Evolutionary conservation across 2,113 vertebrate species (phyloP).

Genomic region (Lota lota): DNA sequence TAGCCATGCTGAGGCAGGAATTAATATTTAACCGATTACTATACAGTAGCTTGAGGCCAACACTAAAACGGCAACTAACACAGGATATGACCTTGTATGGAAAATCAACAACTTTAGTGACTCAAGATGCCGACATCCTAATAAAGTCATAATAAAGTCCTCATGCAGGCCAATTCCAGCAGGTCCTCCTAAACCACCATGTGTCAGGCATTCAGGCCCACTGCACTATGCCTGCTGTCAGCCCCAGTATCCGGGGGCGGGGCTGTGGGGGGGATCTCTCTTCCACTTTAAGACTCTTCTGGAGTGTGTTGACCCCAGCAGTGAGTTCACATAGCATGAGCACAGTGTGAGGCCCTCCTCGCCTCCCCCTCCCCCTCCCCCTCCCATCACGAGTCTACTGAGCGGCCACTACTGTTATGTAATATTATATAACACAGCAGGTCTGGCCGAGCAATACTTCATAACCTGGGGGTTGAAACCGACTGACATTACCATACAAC

Average conservation of each 20-base stretch:
- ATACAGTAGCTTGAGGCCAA: no score
- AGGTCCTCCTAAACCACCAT: background rate
- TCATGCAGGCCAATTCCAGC: no score
- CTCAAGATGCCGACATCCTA: no score
- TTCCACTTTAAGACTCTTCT: constrained; percentile 62
- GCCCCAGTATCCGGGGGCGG: constrained; percentile 32
- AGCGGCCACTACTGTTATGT: constrained; percentile 70
- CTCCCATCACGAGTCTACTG: constrained; percentile 64
- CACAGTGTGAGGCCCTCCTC: constrained; percentile 56
- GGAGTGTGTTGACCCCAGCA: constrained; percentile 61
- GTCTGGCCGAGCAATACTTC: constrained; percentile 72
- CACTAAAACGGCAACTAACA: no score
- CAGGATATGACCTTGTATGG: no score
- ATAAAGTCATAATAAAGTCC: no score
- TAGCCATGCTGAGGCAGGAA: no score
- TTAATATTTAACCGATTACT: no score
- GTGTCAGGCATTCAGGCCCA: constrained; percentile 15
- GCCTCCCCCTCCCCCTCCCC: constrained; percentile 60
- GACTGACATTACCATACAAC: constrained; percentile 39
- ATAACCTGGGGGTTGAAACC: constrained; percentile 62
- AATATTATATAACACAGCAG: constrained; percentile 73
- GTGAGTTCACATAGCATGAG: constrained; percentile 66
- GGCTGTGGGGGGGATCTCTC: constrained; percentile 12
- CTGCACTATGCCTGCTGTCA: constrained; percentile 32
- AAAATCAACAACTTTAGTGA: no score